phyloP scores from a whole-genome alignment of 1,140 invertebrate species.

The Lanistes nyassanus region DNA sequence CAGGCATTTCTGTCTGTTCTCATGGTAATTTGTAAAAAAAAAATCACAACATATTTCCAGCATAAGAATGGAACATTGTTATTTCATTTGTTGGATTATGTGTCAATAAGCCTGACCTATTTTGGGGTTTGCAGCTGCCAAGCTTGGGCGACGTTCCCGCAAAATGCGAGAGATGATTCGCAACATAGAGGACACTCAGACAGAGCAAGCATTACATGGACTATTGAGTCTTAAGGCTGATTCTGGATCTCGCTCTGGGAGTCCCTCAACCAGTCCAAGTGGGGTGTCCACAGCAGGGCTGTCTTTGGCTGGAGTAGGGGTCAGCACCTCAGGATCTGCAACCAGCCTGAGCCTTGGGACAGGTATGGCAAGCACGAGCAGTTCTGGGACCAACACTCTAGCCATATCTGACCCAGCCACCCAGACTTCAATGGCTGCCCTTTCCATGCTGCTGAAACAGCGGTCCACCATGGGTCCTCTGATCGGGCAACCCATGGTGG shows the following conservation, averaged over 20 bases:
- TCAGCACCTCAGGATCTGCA: constrained; percentile 27
- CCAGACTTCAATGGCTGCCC: constrained; percentile 52
- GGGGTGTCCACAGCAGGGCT: constrained; percentile 13
- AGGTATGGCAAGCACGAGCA: constrained; percentile 1
- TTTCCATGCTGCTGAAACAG: constrained; percentile 56
- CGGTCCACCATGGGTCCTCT: constrained; percentile 34
- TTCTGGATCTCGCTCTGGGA: constrained; percentile 23
- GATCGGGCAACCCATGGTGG: constrained; percentile 44
- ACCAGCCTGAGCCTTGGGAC: constrained; percentile 20
- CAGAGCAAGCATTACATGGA: constrained; percentile 65
- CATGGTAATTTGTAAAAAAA: no score
- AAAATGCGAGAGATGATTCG: constrained; percentile 67
- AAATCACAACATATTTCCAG: no score
- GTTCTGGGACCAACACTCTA: background rate
- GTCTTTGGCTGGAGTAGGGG: constrained; percentile 30
- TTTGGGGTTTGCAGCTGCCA: constrained; percentile 59
- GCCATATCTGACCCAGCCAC: constrained; percentile 22
- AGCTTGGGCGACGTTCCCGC: constrained; percentile 63
- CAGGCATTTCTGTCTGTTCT: no score
- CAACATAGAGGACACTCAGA: constrained; percentile 66
- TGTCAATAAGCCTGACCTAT: background rate
- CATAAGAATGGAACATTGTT: no score
- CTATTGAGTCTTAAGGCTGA: constrained; percentile 65
- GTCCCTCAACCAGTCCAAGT: constrained; percentile 17
- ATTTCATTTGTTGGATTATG: no score